Percentiles rank a stretch among this genome's conserved stretches.
Evolutionary conservation across 2,113 vertebrate species (phyloP).

Genomic region (Nestor notabilis): DNA sequence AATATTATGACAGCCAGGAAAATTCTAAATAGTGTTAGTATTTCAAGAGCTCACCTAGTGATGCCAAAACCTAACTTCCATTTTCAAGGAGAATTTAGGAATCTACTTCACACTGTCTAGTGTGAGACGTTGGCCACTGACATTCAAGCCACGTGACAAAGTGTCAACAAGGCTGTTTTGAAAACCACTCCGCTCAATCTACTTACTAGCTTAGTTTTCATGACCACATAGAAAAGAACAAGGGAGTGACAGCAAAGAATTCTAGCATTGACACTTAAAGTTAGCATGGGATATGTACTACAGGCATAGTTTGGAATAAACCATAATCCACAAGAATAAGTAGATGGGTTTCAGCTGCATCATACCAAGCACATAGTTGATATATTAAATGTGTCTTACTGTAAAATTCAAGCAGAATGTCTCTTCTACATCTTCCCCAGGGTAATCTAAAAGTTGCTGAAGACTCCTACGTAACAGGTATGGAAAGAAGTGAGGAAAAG

Average conservation of each 20-base stretch:
- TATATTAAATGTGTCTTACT: conserved; percentile 72
- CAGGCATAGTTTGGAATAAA: neutral
- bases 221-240: neutral
- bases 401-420: conserved; percentile 94
- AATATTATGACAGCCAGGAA: neutral
- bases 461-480: conserved; percentile 82
- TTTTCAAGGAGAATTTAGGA: neutral
- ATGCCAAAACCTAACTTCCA: neutral
- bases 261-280: neutral
- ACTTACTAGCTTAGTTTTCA: neutral
- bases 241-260: neutral
- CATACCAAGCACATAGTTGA: neutral
- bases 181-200: neutral
- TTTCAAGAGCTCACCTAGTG: neutral
- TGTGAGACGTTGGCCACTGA: neutral
- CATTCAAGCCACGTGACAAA: neutral
- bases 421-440: conserved; percentile 89
- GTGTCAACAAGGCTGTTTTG: neutral
- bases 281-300: neutral
- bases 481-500: neutral
- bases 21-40: neutral
- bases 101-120: neutral
- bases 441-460: conserved; percentile 92
- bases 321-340: neutral
- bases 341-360: neutral